phyloP scores from a whole-genome alignment of 2,113 vertebrate genomes.

The Climacteris rufus region DNA sequence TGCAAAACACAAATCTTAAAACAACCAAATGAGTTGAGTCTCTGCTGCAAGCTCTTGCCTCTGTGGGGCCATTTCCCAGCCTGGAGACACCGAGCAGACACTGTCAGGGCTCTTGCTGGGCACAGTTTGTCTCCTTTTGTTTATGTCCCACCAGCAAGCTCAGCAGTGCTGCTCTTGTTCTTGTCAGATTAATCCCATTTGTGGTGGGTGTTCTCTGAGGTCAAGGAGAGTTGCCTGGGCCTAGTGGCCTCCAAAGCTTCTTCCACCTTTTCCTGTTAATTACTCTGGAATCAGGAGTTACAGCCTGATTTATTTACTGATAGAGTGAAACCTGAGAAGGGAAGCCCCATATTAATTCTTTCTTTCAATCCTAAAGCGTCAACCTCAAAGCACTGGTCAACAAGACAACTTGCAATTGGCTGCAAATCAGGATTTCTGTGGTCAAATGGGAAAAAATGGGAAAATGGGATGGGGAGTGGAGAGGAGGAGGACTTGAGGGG shows the following conservation, averaged over 20 bases:
- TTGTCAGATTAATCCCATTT: not conserved
- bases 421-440: not conserved
- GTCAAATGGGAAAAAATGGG: not conserved
- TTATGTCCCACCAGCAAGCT: not conserved
- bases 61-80: not conserved
- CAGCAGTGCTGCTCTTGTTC: not conserved
- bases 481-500: not conserved
- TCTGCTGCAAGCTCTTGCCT: not conserved
- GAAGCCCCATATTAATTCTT: not conserved
- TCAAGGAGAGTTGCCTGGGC: not conserved
- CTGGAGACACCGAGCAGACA: not conserved
- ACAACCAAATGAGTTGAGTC: not conserved
- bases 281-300: not conserved
- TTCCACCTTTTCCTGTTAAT: not conserved
- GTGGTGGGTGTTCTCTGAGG: not conserved
- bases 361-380: not conserved
- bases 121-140: not conserved
- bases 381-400: not conserved
- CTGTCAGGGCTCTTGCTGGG: not conserved
- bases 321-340: not conserved
- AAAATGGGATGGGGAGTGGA: not conserved
- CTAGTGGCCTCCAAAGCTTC: not conserved
- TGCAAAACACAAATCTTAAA: not conserved
- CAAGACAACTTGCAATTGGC: not conserved
- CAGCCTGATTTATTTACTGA: not conserved